Base-by-base conservation (phyloP, 2,797 vertebrate genomes). In the Eospalax fontanierii region DNA sequence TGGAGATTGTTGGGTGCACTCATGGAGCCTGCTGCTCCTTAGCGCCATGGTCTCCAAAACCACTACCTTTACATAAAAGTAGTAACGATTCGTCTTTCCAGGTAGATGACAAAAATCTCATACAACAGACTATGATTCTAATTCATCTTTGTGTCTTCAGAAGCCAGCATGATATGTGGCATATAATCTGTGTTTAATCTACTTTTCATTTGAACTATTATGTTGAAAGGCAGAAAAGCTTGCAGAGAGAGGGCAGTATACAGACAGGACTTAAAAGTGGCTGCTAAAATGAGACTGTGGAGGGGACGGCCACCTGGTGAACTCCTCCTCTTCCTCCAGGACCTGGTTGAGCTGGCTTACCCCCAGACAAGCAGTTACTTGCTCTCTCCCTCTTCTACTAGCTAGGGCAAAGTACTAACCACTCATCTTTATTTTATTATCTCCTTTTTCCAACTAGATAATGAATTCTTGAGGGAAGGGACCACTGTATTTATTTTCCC, bases 321-420 rank as follows among this genome's bases (percentile, higher is more conserved):
- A n/a, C n/a, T n/a, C n/a, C n/a, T n/a, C n/a, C n/a, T n/a, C n/a
- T n/a, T n/a, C n/a, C n/a, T n/a, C n/a, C n/a, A n/a, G n/a, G n/a
- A n/a, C n/a, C n/a, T n/a, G n/a, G n/a, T n/a, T n/a, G n/a, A n/a
- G n/a, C n/a, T n/a, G n/a, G n/a, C n/a, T n/a, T n/a, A n/a, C n/a
- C n/a, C n/a, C n/a, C n/a, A n/a, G n/a, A n/a, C n/a, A 26, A 79
- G 85, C 28, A 75, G 74, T 87, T 57, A 86, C 66, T 91, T 54
- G 38, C 61, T 90, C 74, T 15, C 86, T 4, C 46, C 3, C 46
- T 66, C 26, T 79, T 63, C 21, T 19, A 33, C 22, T 18, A 28
- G 59, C 18, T 80, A 26, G 40, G 7, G 26, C 40, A 86, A 73
- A 46, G 4, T 30, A 71, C 65, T 59, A 61, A 84, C 7, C 9